Base-by-base conservation (phyloP, 2,797 vertebrate species). In the Gallinago nigripennis region DNA sequence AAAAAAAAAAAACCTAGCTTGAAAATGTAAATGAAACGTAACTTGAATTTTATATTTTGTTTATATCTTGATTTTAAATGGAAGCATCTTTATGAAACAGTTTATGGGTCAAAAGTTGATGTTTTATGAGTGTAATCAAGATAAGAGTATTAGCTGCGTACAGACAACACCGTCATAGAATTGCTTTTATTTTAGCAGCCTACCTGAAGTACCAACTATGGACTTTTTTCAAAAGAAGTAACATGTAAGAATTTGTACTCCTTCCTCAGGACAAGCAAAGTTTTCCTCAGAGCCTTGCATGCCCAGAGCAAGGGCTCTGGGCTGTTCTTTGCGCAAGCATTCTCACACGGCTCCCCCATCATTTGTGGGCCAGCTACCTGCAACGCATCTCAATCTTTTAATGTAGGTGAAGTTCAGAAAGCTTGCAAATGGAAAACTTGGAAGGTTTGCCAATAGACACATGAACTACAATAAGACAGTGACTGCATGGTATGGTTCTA, bases 311-410 rank as follows among this genome's bases (percentile, higher is more conserved):
- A 27, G 45, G 18, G 50, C 83, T 48, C 3, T 0, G 6, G 57
- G 46, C 45, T 69, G 20, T 2, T 46, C 60, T 61, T 57, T 12
- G 16, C 0, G 0, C 50, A 65, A 58, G 37, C 10, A 0, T 43
- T 60, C 33, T 61, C 1, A 0, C 27, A 6, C 4, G 19, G 39
- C 60, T 70, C 19, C 28, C 48, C 35, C 27, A 5, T 30, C 18
- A 65, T 21, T 27, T 39, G 24, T 6, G 10, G 56, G 39, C 43
- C 28, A 39, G 23, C 30, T 35, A 72, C 24, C 35, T 61, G 33
- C 58, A 20, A 37, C 1, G 15, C 37, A n/a, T 31, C 54, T 33
- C 27, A 23, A 12, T 54, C 51, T 39, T 23, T 41, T 28, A 45
- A 57, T 1, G 30, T 1, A 50, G 28, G 58, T 25, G 14, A 60